phyloP scores from a whole-genome alignment of 2,888 invertebrate species.

The Meganola albula region DNA sequence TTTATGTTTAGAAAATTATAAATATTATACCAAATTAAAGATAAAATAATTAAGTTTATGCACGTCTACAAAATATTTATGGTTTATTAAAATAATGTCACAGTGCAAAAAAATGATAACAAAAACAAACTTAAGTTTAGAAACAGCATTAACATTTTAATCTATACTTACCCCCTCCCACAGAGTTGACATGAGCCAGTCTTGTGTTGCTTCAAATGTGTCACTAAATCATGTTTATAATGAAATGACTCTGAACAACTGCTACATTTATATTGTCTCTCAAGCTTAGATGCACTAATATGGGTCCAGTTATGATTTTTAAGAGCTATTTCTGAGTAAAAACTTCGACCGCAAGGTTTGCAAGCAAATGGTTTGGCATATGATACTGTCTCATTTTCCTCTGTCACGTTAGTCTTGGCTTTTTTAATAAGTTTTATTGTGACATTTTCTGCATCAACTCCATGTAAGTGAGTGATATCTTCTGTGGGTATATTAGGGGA shows the following conservation, averaged over 20 bases:
- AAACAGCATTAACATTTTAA: too few relatives aligned
- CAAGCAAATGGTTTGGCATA: constrained; percentile 74
- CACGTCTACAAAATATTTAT: too few relatives aligned
- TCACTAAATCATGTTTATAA: constrained; percentile 79
- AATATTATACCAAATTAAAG: too few relatives aligned
- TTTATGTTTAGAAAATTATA: too few relatives aligned
- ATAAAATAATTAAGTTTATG: too few relatives aligned
- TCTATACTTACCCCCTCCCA: constrained; percentile 79
- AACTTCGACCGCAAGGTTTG: constrained; percentile 72
- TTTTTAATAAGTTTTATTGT: constrained; percentile 58
- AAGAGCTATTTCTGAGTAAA: constrained; percentile 76
- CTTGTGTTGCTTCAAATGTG: constrained; percentile 79
- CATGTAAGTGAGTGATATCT: constrained; percentile 43
- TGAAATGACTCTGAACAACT: constrained; percentile 80
- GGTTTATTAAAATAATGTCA: too few relatives aligned
- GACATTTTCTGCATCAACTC: constrained; percentile 46
- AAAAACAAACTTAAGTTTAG: too few relatives aligned
- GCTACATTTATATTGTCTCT: constrained; percentile 63
- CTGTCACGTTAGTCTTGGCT: constrained; percentile 20
- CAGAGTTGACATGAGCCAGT: constrained; percentile 81
- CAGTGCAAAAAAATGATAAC: neutral
- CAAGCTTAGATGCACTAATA: constrained; percentile 39
- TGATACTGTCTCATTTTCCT: constrained; percentile 11
- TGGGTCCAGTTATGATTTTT: constrained; percentile 81
- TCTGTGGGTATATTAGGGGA: constrained; percentile 18